Evolutionary conservation across 1,140 invertebrate species (phyloP), one percentile per base, ranked within the genome.

Genomic region (Telenomus remus): DNA sequence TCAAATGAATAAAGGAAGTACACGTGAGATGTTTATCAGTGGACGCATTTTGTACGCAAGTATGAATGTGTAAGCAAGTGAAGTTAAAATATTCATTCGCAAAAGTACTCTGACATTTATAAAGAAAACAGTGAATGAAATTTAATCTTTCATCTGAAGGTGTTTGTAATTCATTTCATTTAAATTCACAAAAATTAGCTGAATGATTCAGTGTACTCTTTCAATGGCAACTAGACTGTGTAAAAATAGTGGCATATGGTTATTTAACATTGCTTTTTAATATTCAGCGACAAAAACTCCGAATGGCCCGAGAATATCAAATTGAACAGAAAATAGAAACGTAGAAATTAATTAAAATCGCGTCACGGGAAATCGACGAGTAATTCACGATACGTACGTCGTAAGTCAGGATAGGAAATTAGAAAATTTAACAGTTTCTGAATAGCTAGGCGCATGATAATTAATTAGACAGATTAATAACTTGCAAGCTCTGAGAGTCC

Each of bases 321-420:
- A 27, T 27, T 27, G 19, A 27, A 27, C 19, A 27, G 19, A 27
- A 27, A 27, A 6, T 3, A 27, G 19, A 11, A 13, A 54, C 33
- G 56, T 27, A 57, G 57, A 35, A 43, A 64, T 74, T 47, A 68
- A 68, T 64, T 48, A n/a, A 16, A 49, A 51, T 65, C 37, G 54
- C 16, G 49, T 60, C 56, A 47, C 42, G 46, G 39, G 63, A 63
- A 63, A 71, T 71, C 12, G 53, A 71, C 51, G 42, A 39, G 27
- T 64, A 71, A 71, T 71, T 63, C 56, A 71, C 51, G 48, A 11
- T 33, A 44, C 33, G 7, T 47, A 43, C 51, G 53, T 53, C 13
- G 39, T 12, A 27, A 63, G 49, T 35, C 19, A 11, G 46, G 57
- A 50, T 33, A 60, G 65, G 65, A 60, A 60, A 59, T 47, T 11